These are phyloP conservation scores for Mesochorus sp. DNA, from an alignment of 2,888 invertebrate genomes.

Conservation along the genomic window DNA sequence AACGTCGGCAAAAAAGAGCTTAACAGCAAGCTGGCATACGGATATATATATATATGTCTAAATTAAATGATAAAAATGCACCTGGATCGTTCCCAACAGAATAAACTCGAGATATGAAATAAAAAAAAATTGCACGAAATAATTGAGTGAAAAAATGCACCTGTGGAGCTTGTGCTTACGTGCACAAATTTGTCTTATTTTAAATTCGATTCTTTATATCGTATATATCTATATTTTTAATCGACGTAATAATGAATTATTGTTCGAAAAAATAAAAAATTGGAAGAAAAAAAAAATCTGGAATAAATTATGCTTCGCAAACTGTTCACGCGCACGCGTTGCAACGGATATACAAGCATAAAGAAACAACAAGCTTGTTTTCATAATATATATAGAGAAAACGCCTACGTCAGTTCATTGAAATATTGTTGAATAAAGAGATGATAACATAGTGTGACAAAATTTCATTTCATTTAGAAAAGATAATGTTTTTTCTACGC, in stretches of 20 bases:
- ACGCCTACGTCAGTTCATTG: too few relatives aligned
- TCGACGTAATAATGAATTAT: background rate
- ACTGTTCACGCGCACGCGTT: background rate
- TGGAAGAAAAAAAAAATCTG: too few relatives aligned
- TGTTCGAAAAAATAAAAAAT: background rate
- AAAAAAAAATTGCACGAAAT: background rate
- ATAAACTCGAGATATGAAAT: background rate
- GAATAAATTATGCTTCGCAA: background rate
- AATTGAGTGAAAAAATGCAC: background rate
- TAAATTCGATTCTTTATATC: background rate
- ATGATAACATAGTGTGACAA: too few relatives aligned
- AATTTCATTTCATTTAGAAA: too few relatives aligned
- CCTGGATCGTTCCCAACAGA: background rate
- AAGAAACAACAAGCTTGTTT: too few relatives aligned
- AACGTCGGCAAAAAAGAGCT: slow-evolving; percentile 16
- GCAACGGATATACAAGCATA: too few relatives aligned
- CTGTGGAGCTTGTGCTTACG: background rate
- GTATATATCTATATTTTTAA: background rate
- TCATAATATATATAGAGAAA: too few relatives aligned
- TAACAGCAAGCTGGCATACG: background rate
- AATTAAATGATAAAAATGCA: background rate
- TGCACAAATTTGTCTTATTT: background rate
- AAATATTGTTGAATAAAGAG: too few relatives aligned
- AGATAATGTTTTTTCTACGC: too few relatives aligned
- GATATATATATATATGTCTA: slow-evolving; percentile 1